A percentile compares a stretch with the other conserved stretches of the same genome.
Evolutionary conservation across 2,113 vertebrate species (phyloP).

Genomic region (Spilogale gracilis): DNA sequence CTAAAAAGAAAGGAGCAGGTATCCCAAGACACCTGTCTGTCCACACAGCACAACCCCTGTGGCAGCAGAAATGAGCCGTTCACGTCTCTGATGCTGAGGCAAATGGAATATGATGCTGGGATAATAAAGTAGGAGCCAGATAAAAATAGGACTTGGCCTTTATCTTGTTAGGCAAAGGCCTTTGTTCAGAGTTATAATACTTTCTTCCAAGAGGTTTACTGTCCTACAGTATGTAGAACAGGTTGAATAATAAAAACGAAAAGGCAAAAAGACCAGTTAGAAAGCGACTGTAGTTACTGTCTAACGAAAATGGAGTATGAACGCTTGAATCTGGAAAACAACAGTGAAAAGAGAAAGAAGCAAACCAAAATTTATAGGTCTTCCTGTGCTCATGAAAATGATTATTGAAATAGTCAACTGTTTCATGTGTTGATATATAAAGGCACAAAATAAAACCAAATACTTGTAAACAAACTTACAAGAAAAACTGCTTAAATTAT

Average conservation of each 20-base stretch:
- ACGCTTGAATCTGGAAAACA: background rate
- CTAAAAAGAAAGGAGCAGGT: background rate
- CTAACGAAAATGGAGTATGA: background rate
- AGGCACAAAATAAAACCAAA: background rate
- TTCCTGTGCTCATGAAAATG: conserved; percentile 23
- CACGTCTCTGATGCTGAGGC: background rate
- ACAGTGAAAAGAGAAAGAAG: background rate
- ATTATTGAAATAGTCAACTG: background rate
- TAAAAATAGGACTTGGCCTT: background rate
- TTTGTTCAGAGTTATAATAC: background rate
- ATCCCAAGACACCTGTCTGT: background rate
- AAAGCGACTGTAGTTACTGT: background rate
- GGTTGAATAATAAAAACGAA: background rate
- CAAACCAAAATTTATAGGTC: background rate
- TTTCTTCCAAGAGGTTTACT: background rate
- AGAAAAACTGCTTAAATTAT: background rate
- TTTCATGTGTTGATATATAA: background rate
- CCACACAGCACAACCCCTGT: background rate
- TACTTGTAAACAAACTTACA: background rate
- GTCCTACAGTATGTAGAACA: background rate
- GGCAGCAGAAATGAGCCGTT: background rate
- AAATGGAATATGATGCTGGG: background rate
- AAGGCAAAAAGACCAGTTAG: background rate
- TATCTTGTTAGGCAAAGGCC: background rate
- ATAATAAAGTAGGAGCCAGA: background rate